Conservation (phyloP, 2,888 invertebrate genomes). For the Harmothoe impar region DNA sequence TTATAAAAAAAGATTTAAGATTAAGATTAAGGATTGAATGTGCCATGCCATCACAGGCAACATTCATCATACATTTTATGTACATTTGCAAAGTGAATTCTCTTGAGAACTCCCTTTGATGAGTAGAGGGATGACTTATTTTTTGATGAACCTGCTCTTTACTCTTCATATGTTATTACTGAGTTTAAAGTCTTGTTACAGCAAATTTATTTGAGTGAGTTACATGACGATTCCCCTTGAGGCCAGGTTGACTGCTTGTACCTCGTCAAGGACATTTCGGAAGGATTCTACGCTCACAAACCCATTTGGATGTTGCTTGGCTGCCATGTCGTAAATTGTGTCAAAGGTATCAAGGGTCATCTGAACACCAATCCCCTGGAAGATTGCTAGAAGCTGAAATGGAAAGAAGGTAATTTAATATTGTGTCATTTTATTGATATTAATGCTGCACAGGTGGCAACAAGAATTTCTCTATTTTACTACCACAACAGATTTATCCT, state of each 20-base stretch:
- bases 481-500: not conserved
- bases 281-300: constrained; percentile 82
- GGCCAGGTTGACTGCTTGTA: constrained; percentile 71
- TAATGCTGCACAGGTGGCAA: not conserved
- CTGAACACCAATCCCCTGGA: constrained; percentile 78
- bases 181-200: too few species aligned
- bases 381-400: constrained; percentile 79
- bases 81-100: too few species aligned
- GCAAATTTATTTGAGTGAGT: not conserved
- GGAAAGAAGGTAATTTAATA: not conserved
- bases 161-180: too few species aligned
- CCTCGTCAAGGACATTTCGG: constrained; percentile 79
- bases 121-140: too few species aligned
- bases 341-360: constrained; percentile 81
- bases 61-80: too few species aligned
- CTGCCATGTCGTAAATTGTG: constrained; percentile 77
- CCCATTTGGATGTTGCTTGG: constrained; percentile 78
- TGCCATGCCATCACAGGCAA: too few species aligned
- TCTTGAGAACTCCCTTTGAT: too few species aligned
- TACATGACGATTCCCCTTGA: constrained; percentile 19
- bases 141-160: too few species aligned
- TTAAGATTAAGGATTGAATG: too few species aligned
- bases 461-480: too few species aligned
- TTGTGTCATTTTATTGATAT: not conserved
- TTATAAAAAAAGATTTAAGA: too few species aligned